Evolutionary conservation across 2,113 vertebrate genomes (phyloP).

Genomic region (Podarcis muralis): DNA sequence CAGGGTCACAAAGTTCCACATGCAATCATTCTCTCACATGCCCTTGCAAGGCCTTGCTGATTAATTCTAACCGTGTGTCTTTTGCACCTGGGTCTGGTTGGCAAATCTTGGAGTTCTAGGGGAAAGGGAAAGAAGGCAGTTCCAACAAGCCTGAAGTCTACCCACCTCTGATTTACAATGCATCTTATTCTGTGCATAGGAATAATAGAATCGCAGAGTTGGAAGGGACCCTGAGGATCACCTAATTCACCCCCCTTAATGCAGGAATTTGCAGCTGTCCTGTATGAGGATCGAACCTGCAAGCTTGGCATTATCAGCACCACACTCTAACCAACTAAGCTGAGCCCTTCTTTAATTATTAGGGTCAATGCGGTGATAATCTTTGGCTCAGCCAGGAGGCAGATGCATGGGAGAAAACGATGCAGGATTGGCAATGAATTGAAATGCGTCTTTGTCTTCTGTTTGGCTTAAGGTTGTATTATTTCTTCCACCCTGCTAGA

Average conservation of each 20-base stretch:
- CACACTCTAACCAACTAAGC: no score
- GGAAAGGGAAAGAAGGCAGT: background rate
- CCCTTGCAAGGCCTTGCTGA: no score
- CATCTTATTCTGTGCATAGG: background rate
- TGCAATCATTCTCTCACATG: no score
- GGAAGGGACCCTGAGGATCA: no score
- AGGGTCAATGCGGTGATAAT: background rate
- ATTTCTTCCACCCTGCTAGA: conserved; percentile 25
- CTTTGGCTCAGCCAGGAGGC: background rate
- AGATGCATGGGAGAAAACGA: background rate
- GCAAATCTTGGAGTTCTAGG: background rate
- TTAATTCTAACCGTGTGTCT: no score
- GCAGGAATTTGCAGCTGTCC: no score
- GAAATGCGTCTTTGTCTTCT: fast-evolving
- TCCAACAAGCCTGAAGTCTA: background rate
- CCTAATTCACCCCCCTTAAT: no score
- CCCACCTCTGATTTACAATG: background rate
- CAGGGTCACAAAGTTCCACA: no score
- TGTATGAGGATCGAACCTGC: no score
- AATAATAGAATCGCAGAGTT: no score
- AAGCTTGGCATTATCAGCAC: no score
- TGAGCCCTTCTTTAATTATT: background rate
- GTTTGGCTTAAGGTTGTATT: background rate
- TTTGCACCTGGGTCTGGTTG: background rate
- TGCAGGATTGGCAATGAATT: background rate